Conservation (phyloP, 2,888 invertebrate genomes). For the Lottia gigantea region DNA sequence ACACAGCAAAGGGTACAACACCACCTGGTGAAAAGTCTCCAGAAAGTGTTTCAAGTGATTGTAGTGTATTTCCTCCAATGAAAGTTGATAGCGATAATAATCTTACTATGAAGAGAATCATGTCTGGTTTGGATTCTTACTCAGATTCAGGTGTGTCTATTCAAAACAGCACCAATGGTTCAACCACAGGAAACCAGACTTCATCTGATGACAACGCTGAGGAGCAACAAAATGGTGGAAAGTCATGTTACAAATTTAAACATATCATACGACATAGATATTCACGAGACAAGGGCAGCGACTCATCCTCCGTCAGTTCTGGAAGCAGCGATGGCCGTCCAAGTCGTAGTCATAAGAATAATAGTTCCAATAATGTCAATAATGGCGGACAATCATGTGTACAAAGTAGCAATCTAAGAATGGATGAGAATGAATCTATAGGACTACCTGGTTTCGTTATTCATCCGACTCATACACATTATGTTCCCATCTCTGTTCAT, state of each 20-base stretch:
- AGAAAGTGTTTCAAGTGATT: too few species aligned
- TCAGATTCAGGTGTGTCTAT: neutral
- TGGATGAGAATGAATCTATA: slow-evolving; percentile 8
- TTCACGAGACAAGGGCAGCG: slow-evolving; percentile 65
- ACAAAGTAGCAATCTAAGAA: slow-evolving; percentile 23
- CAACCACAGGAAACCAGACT: neutral
- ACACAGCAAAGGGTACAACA: too few species aligned
- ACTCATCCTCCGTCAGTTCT: slow-evolving; percentile 39
- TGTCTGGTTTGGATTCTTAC: neutral
- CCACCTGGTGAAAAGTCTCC: too few species aligned
- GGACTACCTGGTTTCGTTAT: slow-evolving; percentile 86
- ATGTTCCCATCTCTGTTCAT: slow-evolving; percentile 78
- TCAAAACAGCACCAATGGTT: neutral
- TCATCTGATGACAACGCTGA: neutral
- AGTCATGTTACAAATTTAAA: slow-evolving; percentile 84
- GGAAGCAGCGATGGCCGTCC: slow-evolving; percentile 27
- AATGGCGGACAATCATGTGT: neutral
- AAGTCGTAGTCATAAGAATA: neutral
- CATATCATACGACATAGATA: slow-evolving; percentile 93
- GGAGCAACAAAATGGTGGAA: neutral
- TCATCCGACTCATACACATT: slow-evolving; percentile 88
- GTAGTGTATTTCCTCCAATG: neutral
- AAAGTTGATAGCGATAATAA: neutral
- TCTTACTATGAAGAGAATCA: neutral
- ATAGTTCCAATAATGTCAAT: slow-evolving; percentile 30